A percentile compares a stretch with the other conserved stretches of the same genome.
Conservation (phyloP, 2,888 invertebrate genomes). For the Mimas tiliae region DNA sequence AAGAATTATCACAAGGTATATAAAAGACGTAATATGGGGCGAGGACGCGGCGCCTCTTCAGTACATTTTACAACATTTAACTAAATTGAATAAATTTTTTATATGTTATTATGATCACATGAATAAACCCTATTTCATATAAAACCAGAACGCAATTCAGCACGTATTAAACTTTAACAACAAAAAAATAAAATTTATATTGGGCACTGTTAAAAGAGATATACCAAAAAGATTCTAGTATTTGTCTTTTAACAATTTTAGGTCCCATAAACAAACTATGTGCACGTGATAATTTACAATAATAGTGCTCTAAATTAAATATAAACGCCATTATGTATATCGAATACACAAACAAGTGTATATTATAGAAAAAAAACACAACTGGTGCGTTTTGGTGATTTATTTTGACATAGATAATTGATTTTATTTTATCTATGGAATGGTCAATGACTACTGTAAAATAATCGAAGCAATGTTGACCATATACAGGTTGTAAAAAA, state of each 20-base stretch:
- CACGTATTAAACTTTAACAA: conserved; percentile 5
- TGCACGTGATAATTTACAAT: conserved; percentile 36
- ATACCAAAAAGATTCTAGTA: background rate
- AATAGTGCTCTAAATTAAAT: conserved; percentile 20
- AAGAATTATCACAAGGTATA: too few relatives aligned
- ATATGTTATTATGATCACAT: too few relatives aligned
- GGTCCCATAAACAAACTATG: conserved; percentile 35
- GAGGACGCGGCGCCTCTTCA: too few relatives aligned
- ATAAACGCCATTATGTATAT: conserved; percentile 45
- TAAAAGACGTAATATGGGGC: too few relatives aligned
- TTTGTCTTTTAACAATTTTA: background rate
- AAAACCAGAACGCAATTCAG: background rate
- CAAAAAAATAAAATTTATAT: conserved; percentile 15
- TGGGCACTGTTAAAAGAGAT: background rate
- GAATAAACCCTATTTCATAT: too few relatives aligned
- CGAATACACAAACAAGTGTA: conserved; percentile 75
- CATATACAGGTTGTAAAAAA: too few relatives aligned
- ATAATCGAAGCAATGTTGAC: too few relatives aligned
- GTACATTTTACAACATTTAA: too few relatives aligned
- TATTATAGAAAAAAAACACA: conserved; percentile 57
- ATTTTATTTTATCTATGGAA: background rate
- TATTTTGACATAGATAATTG: conserved; percentile 17
- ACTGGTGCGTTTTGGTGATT: conserved; percentile 35
- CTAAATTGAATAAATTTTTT: too few relatives aligned
- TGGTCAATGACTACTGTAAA: background rate